Evolutionary conservation across 2,888 invertebrate species (phyloP).

Genomic region (Metalampra italica): DNA sequence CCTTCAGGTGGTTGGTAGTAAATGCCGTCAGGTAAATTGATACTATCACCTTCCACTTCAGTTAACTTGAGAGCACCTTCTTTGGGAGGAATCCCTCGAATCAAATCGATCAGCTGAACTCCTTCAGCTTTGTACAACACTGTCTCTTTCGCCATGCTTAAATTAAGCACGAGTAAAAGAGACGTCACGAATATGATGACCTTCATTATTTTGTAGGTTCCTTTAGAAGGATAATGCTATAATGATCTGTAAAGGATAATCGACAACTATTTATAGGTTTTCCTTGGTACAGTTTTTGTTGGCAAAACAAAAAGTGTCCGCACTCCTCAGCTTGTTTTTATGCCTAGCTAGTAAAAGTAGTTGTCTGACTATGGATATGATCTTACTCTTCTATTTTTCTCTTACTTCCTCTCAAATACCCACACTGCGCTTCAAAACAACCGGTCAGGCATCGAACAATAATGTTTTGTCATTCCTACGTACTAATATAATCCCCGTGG

Average conservation of each 20-base stretch:
- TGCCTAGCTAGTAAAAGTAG: background rate
- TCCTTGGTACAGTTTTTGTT: conserved; percentile 8
- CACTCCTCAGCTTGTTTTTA: background rate
- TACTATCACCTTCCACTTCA: conserved; percentile 26
- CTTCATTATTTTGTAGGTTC: conserved; percentile 6
- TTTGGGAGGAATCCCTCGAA: conserved; percentile 29
- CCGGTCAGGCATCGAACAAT: no score
- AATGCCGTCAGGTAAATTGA: conserved; percentile 36
- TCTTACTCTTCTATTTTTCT: no score
- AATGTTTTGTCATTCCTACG: no score
- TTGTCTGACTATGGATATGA: no score
- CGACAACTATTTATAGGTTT: conserved; percentile 32
- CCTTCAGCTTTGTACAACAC: conserved; percentile 29
- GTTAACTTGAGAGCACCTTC: conserved; percentile 20
- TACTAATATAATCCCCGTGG: no score
- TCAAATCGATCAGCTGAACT: conserved; percentile 29
- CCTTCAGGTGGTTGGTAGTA: conserved; percentile 39
- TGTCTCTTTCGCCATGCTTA: conserved; percentile 23
- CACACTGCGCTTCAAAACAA: no score
- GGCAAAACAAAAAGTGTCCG: background rate
- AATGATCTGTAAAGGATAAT: conserved; percentile 26
- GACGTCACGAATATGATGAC: conserved; percentile 1
- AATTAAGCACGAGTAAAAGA: conserved; percentile 17
- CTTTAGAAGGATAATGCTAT: conserved; percentile 19
- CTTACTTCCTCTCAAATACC: no score